Conservation (phyloP, 1,140 invertebrate species). For the Brachionus rotundiformis region DNA sequence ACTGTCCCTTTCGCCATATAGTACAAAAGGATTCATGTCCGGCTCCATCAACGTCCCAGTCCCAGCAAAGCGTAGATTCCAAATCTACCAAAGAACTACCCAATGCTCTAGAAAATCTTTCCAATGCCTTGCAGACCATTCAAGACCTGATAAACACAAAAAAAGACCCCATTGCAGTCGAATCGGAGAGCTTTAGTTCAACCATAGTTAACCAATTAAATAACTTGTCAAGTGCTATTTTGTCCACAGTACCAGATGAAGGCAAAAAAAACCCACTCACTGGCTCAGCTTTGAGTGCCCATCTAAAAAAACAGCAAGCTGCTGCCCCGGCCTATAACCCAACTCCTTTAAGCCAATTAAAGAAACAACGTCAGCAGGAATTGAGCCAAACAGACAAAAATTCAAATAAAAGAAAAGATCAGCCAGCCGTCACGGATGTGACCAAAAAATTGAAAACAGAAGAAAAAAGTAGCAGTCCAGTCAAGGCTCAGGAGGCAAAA, state of each 20-base stretch:
- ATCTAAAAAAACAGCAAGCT: slow-evolving; percentile 28
- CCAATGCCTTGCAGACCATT: slow-evolving; percentile 10
- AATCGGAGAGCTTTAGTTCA: background rate
- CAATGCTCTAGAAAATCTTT: slow-evolving; percentile 14
- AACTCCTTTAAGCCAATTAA: background rate
- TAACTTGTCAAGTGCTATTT: slow-evolving; percentile 12
- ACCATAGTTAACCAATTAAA: slow-evolving; percentile 22
- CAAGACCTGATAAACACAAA: background rate
- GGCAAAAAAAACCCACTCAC: background rate
- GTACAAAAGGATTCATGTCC: background rate
- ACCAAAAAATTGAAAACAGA: slow-evolving; percentile 7
- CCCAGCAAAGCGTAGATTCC: background rate
- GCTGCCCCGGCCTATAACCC: background rate
- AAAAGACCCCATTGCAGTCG: background rate
- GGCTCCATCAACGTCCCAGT: background rate
- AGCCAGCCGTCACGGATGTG: background rate
- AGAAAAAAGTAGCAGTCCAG: background rate
- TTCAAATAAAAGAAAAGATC: slow-evolving; percentile 21
- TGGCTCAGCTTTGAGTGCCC: background rate
- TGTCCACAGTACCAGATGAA: background rate
- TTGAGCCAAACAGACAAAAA: background rate
- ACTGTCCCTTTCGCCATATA: slow-evolving; percentile 15
- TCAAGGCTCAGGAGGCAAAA: background rate
- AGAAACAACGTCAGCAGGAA: slow-evolving; percentile 13
- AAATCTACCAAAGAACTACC: background rate